Evolutionary conservation across 1,140 invertebrate genomes (phyloP).

Genomic region (Halyomorpha halys): DNA sequence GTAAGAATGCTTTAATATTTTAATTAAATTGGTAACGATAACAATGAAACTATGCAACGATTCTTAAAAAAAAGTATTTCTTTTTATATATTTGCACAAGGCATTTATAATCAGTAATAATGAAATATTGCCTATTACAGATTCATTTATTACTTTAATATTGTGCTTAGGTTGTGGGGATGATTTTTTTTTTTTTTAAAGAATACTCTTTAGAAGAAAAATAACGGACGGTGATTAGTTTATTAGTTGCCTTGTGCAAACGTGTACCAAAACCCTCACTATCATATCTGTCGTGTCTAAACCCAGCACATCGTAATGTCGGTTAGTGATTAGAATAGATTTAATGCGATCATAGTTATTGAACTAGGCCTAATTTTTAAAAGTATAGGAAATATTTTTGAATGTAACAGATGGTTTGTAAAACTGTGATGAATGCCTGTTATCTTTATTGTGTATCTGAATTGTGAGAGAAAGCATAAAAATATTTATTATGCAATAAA

Average conservation of each 20-base stretch:
- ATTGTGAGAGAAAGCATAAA: constrained; percentile 2
- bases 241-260: not conserved
- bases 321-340: constrained; percentile 19
- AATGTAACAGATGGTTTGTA: constrained; percentile 10
- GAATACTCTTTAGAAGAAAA: not conserved
- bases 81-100: not conserved
- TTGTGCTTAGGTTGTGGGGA: not conserved
- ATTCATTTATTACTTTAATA: not conserved
- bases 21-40: constrained; percentile 13
- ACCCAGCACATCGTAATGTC: constrained; percentile 12
- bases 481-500: constrained; percentile 16
- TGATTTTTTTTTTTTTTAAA: not conserved
- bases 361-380: constrained; percentile 19
- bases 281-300: constrained; percentile 13
- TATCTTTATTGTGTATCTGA: constrained; percentile 3
- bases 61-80: not conserved
- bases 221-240: constrained; percentile 6
- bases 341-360: constrained; percentile 15
- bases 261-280: not conserved
- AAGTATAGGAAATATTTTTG: constrained; percentile 20
- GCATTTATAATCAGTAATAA: not conserved
- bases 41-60: constrained; percentile 21
- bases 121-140: not conserved
- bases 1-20: constrained; percentile 18
- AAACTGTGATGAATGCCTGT: constrained; percentile 17